A percentile compares a stretch with the other conserved stretches of the same genome.
Conservation (phyloP, 2,888 invertebrate genomes). For the Gymnocheta viridis region DNA sequence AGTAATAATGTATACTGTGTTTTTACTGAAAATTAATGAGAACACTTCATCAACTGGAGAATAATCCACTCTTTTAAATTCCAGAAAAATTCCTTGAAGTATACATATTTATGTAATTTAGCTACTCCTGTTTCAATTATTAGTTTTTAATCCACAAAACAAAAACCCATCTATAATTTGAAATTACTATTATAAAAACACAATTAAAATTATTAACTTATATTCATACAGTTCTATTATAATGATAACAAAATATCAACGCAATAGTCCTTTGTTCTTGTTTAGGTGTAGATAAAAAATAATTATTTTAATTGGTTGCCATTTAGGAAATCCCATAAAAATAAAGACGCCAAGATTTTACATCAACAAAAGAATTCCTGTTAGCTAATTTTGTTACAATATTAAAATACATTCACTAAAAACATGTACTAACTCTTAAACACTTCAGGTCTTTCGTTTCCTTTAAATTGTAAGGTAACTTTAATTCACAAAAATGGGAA, state of each 20-base stretch:
- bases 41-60: no score
- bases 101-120: no score
- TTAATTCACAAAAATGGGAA: slow-evolving; percentile 60
- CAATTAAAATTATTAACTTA: not conserved
- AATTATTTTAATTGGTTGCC: slow-evolving; percentile 63
- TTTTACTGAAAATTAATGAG: no score
- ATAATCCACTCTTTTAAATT: no score
- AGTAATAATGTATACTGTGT: no score
- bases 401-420: not conserved
- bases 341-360: slow-evolving; percentile 42
- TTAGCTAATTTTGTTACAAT: not conserved
- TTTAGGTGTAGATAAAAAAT: slow-evolving; percentile 63
- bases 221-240: slow-evolving; percentile 21
- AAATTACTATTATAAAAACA: not conserved
- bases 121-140: no score
- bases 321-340: slow-evolving; percentile 41
- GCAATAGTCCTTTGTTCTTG: slow-evolving; percentile 45
- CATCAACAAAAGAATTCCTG: slow-evolving; percentile 31
- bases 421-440: not conserved
- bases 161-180: not conserved
- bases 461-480: slow-evolving; percentile 11
- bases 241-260: not conserved
- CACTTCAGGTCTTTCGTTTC: not conserved
- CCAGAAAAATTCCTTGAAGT: no score
- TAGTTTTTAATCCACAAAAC: not conserved